Base-by-base conservation (phyloP, 2,888 invertebrate genomes). In the Protophormia terraenovae region DNA sequence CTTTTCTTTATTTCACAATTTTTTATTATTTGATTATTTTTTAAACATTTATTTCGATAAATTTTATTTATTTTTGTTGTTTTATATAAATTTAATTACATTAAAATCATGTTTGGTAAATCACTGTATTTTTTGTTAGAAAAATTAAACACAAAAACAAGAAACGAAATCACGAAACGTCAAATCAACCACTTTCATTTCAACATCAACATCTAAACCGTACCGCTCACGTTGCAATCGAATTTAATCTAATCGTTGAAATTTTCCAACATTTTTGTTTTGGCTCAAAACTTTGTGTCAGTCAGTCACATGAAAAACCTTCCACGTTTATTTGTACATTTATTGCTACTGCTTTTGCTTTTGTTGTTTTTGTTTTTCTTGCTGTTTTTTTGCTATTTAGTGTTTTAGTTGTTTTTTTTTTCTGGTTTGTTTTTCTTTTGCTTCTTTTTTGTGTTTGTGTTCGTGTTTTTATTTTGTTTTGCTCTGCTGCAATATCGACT, bases 191-290 rank as follows among this genome's bases (percentile, higher is more conserved):
- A 69, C 79, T 79, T 76, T 69, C 29, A 35, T 73, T 85, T 66
- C 38, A 62, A 84, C 71, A 64, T 73, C 58, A 38, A 53, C 53
- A 41, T 62, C 62, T 66, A 41, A 71, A 77, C 83, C 89, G 90
- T 87, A 87, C 88, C 88, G 88, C 83, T 86, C 88, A 80, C 87
- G 88, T 87, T 88, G 87, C 87, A 89, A 87, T 87, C 87, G 85
- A 89, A 89, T 88, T 87, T 88, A 88, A 90, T 92, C 92, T 91
- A 91, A 91, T 91, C 91, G 91, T 90, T 90, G 89, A 89, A 90
- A 90, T 89, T 89, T 87, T 89, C 89, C 89, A 89, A 90, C 90
- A 88, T 90, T 90, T 90, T 90, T 90, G 90, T 91, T 91, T 91
- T 91, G 90, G 89, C 89, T 90, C 90, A 88, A 89, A 88, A 87